Evolutionary conservation across 2,888 invertebrate species (phyloP).

Genomic region (Plagodis pulveraria): DNA sequence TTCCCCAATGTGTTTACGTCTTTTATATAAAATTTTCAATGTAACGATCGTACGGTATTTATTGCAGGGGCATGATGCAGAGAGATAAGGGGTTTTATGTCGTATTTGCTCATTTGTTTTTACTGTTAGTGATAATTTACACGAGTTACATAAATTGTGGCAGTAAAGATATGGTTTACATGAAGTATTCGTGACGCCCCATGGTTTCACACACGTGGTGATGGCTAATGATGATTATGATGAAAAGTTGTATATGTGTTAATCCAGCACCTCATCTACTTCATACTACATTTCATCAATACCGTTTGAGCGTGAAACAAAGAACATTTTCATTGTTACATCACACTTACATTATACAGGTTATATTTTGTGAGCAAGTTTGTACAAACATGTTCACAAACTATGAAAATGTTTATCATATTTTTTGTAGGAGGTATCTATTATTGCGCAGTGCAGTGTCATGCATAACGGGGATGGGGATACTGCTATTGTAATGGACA

Average conservation of each 20-base stretch:
- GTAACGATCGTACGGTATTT: slow-evolving; percentile 60
- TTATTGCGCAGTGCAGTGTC: neutral
- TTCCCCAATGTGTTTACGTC: slow-evolving; percentile 68
- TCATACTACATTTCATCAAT: too few relatives aligned
- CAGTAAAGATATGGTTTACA: slow-evolving; percentile 26
- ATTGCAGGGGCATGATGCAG: slow-evolving; percentile 54
- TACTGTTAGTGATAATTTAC: slow-evolving; percentile 34
- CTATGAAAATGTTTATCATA: slow-evolving; percentile 4
- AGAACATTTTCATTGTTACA: too few relatives aligned
- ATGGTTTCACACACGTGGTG: too few relatives aligned
- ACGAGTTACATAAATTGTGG: slow-evolving; percentile 30
- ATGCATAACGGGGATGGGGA: neutral
- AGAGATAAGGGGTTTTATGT: slow-evolving; percentile 47
- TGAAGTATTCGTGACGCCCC: too few relatives aligned
- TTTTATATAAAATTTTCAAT: slow-evolving; percentile 70
- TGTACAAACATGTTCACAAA: too few relatives aligned
- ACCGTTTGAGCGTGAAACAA: too few relatives aligned
- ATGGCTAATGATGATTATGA: too few relatives aligned
- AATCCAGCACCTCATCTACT: too few relatives aligned
- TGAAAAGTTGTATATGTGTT: too few relatives aligned
- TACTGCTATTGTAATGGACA: too few relatives aligned
- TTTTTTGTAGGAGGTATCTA: neutral
- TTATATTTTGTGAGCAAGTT: too few relatives aligned
- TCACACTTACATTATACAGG: too few relatives aligned
- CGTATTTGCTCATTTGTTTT: slow-evolving; percentile 38